Percentiles rank a stretch among this genome's conserved stretches.
Conservation (phyloP, 2,113 vertebrate species). For the Dicaeum eximium region DNA sequence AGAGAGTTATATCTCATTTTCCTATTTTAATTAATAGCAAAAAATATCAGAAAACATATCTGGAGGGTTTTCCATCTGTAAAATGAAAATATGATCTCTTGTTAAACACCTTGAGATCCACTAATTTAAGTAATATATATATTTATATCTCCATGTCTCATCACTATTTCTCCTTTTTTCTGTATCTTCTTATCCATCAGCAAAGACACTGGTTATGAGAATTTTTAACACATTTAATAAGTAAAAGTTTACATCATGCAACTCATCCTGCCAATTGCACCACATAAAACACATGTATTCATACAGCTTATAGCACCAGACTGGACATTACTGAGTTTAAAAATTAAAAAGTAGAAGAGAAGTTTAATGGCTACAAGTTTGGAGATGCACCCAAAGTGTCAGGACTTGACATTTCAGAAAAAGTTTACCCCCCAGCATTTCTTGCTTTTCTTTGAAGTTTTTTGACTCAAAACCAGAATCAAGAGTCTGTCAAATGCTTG, state of each 20-base stretch:
- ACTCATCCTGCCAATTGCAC: background rate
- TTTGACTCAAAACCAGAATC: background rate
- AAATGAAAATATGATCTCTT: background rate
- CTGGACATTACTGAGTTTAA: background rate
- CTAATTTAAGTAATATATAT: background rate
- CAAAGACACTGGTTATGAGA: background rate
- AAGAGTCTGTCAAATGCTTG: background rate
- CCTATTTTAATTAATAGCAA: background rate
- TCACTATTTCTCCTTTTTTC: background rate
- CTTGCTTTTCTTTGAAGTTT: background rate
- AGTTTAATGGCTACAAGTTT: background rate
- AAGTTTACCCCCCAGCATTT: background rate
- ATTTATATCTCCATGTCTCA: background rate
- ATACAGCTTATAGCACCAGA: background rate
- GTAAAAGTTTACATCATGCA: background rate
- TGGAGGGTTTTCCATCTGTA: rapidly evolving
- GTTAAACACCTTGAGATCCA: background rate
- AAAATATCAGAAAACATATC: background rate
- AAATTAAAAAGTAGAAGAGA: background rate
- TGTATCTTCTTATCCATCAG: background rate
- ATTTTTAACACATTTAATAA: background rate
- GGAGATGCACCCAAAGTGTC: background rate
- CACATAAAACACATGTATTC: background rate
- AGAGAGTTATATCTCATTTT: background rate
- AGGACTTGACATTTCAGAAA: background rate